Evolutionary conservation across 2,113 vertebrate species (phyloP).

Genomic region (Chitala chitala): DNA sequence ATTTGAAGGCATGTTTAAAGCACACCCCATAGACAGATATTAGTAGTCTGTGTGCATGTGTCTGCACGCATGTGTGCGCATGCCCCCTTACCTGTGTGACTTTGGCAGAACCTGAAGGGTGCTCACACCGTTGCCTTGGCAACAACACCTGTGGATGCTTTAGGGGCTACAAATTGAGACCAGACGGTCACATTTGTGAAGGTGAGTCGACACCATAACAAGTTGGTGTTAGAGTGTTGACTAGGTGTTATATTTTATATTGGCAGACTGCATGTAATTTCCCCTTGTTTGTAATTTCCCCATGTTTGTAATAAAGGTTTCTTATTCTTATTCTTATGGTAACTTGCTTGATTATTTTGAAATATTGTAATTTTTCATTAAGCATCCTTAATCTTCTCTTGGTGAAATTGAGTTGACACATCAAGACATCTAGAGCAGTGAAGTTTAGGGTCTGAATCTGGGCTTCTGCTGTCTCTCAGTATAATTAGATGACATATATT

Average conservation of each 20-base stretch:
- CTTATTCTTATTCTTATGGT: not conserved
- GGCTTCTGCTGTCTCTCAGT: not conserved
- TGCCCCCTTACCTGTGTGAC: not conserved
- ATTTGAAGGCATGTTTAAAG: not conserved
- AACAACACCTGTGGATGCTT: slow-evolving; percentile 80
- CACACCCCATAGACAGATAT: too few species aligned
- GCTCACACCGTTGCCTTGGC: slow-evolving; percentile 76
- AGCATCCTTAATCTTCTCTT: not conserved
- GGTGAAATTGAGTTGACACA: not conserved
- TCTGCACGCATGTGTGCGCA: not conserved
- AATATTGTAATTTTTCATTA: not conserved
- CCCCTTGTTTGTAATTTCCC: not conserved
- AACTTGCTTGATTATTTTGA: too few species aligned
- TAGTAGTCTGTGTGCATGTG: not conserved
- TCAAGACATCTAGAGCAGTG: not conserved
- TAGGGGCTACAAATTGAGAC: slow-evolving; percentile 79
- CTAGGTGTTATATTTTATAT: too few species aligned
- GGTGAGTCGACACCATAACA: slow-evolving; percentile 57
- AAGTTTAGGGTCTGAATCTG: not conserved
- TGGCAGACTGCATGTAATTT: too few species aligned
- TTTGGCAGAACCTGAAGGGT: slow-evolving; percentile 69
- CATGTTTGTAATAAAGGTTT: not conserved
- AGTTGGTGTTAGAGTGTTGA: too few species aligned
- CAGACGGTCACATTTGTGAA: slow-evolving; percentile 81
- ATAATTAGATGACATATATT: not conserved